Percentiles rank a stretch among this genome's conserved stretches.
Conservation (phyloP, 2,113 vertebrate genomes). For the Pangasianodon hypophthalmus region DNA sequence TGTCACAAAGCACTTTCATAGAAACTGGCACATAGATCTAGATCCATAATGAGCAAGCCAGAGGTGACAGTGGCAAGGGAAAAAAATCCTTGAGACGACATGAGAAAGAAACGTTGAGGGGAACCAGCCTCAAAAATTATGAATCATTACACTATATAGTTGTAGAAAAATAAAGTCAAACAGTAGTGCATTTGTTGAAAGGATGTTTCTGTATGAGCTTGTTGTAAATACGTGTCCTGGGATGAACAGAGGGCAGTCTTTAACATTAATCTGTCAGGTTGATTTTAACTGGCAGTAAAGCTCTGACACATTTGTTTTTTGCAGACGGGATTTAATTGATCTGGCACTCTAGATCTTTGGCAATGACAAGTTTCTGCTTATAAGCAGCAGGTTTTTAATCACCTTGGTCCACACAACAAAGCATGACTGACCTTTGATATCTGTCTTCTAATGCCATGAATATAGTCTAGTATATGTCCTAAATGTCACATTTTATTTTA, state of each 20-base stretch:
- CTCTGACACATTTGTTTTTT: neutral
- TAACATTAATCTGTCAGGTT: neutral
- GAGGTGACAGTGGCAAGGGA: neutral
- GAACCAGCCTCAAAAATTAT: neutral
- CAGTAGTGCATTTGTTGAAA: neutral
- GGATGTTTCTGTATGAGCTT: neutral
- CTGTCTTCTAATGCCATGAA: neutral
- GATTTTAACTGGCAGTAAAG: neutral
- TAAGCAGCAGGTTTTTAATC: conserved; percentile 4
- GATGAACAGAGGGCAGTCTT: neutral
- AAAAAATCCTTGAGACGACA: neutral
- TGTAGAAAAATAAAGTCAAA: neutral
- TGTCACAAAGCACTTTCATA: neutral
- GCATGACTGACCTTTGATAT: neutral
- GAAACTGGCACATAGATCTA: neutral
- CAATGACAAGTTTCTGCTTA: neutral
- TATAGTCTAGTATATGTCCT: neutral
- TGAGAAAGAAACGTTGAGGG: neutral
- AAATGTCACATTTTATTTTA: conserved; percentile 1
- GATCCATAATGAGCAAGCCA: neutral
- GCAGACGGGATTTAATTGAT: neutral
- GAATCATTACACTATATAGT: no score
- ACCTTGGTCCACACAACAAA: neutral
- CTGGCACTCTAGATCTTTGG: neutral
- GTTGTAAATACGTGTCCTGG: neutral